A percentile compares a stretch with the other conserved stretches of the same genome.
phyloP scores from a whole-genome alignment of 1,140 invertebrate species.

The Ips nitidus region DNA sequence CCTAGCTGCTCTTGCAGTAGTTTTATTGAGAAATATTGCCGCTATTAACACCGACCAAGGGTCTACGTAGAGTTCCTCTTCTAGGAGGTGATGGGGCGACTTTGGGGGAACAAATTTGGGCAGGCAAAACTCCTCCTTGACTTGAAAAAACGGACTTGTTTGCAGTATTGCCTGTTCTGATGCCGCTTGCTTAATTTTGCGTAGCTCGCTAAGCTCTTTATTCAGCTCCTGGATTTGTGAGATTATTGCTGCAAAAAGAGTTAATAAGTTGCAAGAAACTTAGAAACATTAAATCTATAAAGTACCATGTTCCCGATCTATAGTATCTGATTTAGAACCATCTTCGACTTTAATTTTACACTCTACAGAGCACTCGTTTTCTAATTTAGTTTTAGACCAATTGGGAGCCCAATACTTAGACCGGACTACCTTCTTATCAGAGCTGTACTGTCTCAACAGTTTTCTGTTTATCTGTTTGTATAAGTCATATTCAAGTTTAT shows the following conservation, averaged over 20 bases:
- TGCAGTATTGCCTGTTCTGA: neutral
- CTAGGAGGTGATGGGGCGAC: slow-evolving; percentile 58
- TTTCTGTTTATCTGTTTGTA: too few relatives aligned
- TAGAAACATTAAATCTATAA: too few relatives aligned
- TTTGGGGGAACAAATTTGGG: slow-evolving; percentile 45
- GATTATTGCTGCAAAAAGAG: slow-evolving; percentile 7
- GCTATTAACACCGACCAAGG: slow-evolving; percentile 59
- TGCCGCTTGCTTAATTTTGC: neutral
- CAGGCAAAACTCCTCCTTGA: slow-evolving; percentile 11
- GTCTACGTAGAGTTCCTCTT: slow-evolving; percentile 57
- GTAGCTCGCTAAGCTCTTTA: neutral
- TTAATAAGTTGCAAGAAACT: neutral
- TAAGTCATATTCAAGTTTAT: too few relatives aligned
- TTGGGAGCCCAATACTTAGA: neutral
- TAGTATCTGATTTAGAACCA: neutral
- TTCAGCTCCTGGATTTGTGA: slow-evolving; percentile 5
- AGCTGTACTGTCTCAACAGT: too few relatives aligned
- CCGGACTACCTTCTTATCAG: neutral
- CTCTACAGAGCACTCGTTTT: neutral
- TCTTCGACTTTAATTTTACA: neutral
- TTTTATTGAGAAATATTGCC: slow-evolving; percentile 60
- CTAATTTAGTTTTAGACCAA: neutral
- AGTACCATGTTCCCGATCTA: neutral
- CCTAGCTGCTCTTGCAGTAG: slow-evolving; percentile 54
- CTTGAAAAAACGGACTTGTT: neutral